Conservation (phyloP, 1,140 invertebrate genomes). For the Dinothrombium tinctorium region DNA sequence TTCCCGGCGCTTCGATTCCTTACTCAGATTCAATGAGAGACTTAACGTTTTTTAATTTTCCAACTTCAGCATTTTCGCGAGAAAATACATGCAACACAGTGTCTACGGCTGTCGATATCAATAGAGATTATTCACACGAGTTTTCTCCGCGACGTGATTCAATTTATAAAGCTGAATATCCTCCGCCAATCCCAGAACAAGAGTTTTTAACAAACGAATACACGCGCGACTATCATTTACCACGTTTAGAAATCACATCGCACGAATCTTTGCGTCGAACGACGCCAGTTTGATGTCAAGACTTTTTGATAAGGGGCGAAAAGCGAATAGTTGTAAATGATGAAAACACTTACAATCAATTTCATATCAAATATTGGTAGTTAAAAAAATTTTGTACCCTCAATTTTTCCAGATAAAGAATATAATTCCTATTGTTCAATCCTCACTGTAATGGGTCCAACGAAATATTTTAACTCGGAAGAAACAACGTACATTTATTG, state of each 20-base stretch:
- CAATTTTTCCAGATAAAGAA: too few species aligned
- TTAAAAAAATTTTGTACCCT: too few species aligned
- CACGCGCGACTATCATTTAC: background rate
- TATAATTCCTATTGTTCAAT: too few species aligned
- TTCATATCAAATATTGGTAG: too few species aligned
- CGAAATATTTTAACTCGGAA: too few species aligned
- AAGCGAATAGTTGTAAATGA: too few species aligned
- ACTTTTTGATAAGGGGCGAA: too few species aligned
- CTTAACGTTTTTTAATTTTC: conserved; percentile 16
- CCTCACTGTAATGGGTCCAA: too few species aligned
- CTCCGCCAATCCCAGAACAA: background rate
- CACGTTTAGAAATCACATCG: background rate
- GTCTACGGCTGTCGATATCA: conserved; percentile 29
- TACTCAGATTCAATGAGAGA: conserved; percentile 18
- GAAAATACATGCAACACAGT: conserved; percentile 29
- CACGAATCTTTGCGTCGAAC: background rate
- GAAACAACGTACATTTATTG: too few species aligned
- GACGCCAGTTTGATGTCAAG: conserved; percentile 1
- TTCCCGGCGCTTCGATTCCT: conserved; percentile 3
- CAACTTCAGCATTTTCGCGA: conserved; percentile 12
- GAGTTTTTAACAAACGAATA: background rate
- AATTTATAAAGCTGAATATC: background rate
- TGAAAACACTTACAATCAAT: too few species aligned
- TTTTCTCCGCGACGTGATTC: background rate
- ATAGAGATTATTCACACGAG: conserved; percentile 10